Evolutionary conservation across 2,888 invertebrate genomes (phyloP).

Genomic region (Lobophora halterata): DNA sequence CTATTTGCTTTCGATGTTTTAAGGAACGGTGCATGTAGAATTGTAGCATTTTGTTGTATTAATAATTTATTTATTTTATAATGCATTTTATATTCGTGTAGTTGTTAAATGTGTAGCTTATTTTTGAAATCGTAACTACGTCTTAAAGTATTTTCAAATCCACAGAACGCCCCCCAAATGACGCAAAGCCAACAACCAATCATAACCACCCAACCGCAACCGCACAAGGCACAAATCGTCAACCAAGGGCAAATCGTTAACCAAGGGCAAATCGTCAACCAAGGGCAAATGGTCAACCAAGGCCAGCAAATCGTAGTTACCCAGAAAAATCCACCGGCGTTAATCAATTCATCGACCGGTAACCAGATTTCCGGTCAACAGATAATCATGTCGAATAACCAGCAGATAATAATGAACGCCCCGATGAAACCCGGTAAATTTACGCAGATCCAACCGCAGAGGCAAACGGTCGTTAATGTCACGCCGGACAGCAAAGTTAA

Average conservation of each 20-base stretch:
- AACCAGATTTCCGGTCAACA: constrained; percentile 46
- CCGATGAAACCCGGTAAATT: constrained; percentile 52
- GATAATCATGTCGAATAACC: constrained; percentile 68
- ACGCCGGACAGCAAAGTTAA: constrained; percentile 39
- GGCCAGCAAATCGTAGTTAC: constrained; percentile 53
- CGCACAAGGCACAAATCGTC: constrained; percentile 77
- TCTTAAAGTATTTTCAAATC: too few species aligned
- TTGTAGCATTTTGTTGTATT: too few species aligned
- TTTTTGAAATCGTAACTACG: too few species aligned
- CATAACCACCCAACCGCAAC: constrained; percentile 72
- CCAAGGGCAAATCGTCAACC: constrained; percentile 7
- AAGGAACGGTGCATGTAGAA: too few species aligned
- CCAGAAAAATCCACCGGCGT: constrained; percentile 65
- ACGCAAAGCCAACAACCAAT: constrained; percentile 74
- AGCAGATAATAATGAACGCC: constrained; percentile 66
- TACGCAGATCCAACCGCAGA: constrained; percentile 46
- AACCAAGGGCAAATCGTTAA: constrained; percentile 38
- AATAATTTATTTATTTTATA: too few species aligned
- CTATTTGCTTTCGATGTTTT: too few species aligned
- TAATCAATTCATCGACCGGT: constrained; percentile 54
- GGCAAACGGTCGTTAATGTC: constrained; percentile 48
- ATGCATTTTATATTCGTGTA: too few species aligned
- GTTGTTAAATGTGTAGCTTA: too few species aligned
- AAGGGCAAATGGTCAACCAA: constrained; percentile 11
- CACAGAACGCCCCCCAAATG: constrained; percentile 68